Evolutionary conservation across 2,113 vertebrate genomes (phyloP), one percentile per base, ranked within the genome.

Genomic region (Gambusia affinis): DNA sequence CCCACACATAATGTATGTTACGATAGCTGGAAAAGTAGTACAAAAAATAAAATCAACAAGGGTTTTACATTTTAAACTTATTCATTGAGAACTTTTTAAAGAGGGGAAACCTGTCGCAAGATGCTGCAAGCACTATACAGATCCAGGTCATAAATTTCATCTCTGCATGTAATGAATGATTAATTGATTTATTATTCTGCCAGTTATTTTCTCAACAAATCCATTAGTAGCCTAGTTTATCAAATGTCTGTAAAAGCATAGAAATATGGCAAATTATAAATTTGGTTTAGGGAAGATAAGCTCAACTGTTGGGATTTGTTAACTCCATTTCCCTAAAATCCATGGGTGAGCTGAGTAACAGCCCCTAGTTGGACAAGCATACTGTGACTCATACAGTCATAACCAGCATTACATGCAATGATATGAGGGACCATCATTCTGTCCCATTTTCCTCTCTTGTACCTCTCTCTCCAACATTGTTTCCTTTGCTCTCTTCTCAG

Each of bases 401-500:
- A 82, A 62, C 35, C 44, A 28, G 37, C 66, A 78, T 60, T 29
- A 12, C 66, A 71, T 54, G 65, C 63, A 70, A 66, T 71, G 51
- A 42, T 27, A 35, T 24, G 22, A 75, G 62, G 31, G 57, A n/a
- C 72, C 42, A 69, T 84, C 78, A 82, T 73, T 60, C 66, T 37
- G 57, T 79, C 63, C 71, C 47, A 71, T 83, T 79, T 70, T 68
- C 60, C 72, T 77, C 47, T 67, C 68, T 70, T 37, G 47, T 42
- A 61, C 14, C 63, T 66, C 75, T 24, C 63, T 73, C 73, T 78
- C 51, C 69, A 30, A 31, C 66, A 31, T 54, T 65, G 12, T 67
- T 63, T 75, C 73, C 68, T 80, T 82, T 78, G 57, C 67, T 73
- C 71, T 77, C 44, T 35, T 62, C 81, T 81, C 62, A 60, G 72